These are phyloP conservation scores for Chrysochloris asiatica DNA, from an alignment of 2,113 vertebrate genomes.

Conservation along the genomic window DNA sequence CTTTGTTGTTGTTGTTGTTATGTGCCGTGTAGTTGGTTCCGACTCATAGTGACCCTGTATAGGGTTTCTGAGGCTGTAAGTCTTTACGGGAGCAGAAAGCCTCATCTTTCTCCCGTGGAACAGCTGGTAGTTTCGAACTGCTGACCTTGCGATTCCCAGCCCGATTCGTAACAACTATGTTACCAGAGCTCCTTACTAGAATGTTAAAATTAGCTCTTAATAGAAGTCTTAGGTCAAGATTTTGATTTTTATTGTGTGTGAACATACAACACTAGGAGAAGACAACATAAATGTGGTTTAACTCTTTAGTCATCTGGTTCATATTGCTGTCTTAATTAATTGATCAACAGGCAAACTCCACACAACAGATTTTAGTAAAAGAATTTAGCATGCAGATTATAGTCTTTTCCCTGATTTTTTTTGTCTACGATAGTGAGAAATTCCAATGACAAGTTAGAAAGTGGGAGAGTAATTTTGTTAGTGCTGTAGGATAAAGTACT, in stretches of 20 bases:
- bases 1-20: too few species aligned
- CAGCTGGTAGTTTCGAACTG: too few species aligned
- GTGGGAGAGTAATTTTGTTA: too few species aligned
- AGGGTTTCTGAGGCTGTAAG: too few species aligned
- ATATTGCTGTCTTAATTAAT: neutral
- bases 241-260: neutral
- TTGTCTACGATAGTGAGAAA: neutral
- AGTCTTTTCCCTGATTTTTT: neutral
- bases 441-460: neutral
- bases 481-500: too few species aligned
- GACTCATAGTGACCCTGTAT: too few species aligned
- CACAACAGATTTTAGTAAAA: neutral
- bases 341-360: neutral
- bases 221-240: neutral
- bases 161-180: too few species aligned
- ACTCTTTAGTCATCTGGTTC: neutral
- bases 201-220: constrained; percentile 34
- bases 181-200: too few species aligned
- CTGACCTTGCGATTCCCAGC: too few species aligned
- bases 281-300: neutral
- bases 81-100: too few species aligned
- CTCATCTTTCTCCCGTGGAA: too few species aligned
- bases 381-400: neutral
- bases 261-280: neutral
- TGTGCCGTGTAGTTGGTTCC: too few species aligned